A percentile compares a stretch with the other conserved stretches of the same genome.
phyloP scores from a whole-genome alignment of 2,888 invertebrate species.

The Idaea biselata region DNA sequence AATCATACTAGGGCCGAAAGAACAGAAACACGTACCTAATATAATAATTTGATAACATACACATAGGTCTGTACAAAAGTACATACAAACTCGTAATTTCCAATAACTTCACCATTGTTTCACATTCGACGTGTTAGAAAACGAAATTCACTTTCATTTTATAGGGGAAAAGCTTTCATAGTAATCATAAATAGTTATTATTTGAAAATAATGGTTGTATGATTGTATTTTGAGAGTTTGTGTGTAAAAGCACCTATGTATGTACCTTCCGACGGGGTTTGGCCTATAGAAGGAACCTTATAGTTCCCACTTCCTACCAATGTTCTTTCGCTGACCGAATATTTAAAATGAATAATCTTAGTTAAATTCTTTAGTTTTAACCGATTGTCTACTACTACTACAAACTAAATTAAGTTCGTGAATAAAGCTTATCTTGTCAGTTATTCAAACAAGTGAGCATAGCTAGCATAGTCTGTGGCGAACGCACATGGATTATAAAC shows the following conservation, averaged over 20 bases:
- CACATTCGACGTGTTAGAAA: conserved; percentile 9
- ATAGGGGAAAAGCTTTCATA: conserved; percentile 17
- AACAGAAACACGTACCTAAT: conserved; percentile 2
- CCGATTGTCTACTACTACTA: too few relatives aligned
- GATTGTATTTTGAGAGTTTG: background rate
- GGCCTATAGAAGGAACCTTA: background rate
- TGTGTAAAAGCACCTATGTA: background rate
- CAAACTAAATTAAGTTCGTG: too few relatives aligned
- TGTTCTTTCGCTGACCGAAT: too few relatives aligned
- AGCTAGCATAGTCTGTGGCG: too few relatives aligned
- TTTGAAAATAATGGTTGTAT: background rate
- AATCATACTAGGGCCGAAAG: background rate
- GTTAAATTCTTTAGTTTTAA: too few relatives aligned
- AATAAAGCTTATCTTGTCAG: too few relatives aligned
- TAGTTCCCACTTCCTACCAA: too few relatives aligned
- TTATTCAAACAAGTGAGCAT: too few relatives aligned
- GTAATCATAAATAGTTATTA: conserved; percentile 2
- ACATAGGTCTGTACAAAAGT: conserved; percentile 9
- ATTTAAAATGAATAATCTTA: too few relatives aligned
- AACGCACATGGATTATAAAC: too few relatives aligned
- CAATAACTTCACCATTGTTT: conserved; percentile 26
- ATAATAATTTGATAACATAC: conserved; percentile 15
- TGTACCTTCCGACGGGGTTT: background rate
- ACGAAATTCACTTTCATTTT: conserved; percentile 29
- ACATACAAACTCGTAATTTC: conserved; percentile 13